Evolutionary conservation across 2,888 invertebrate species (phyloP).

Genomic region (Aphodius granarius): DNA sequence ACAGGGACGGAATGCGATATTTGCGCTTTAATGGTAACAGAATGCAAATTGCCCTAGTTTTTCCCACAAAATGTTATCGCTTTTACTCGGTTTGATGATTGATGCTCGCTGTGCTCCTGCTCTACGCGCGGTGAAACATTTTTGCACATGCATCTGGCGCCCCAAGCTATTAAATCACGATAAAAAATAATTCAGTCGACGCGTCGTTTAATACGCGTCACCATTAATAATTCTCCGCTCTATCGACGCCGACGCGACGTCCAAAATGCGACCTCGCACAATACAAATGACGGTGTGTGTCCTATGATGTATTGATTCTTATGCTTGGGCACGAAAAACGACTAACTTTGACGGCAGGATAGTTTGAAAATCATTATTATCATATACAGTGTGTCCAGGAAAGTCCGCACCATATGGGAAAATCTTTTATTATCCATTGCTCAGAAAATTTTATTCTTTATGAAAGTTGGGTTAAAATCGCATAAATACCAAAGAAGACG

Average conservation of each 20-base stretch:
- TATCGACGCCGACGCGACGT: slow-evolving; percentile 38
- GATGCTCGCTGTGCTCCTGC: neutral
- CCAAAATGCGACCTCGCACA: slow-evolving; percentile 31
- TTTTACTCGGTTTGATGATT: slow-evolving; percentile 5
- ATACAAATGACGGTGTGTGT: slow-evolving; percentile 31
- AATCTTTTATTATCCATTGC: no score
- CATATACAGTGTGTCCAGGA: no score
- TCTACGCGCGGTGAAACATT: slow-evolving; percentile 6
- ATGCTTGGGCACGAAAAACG: slow-evolving; percentile 1
- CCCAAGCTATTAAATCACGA: slow-evolving; percentile 44
- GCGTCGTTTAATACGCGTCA: slow-evolving; percentile 50
- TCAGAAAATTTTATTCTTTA: no score
- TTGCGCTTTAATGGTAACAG: neutral
- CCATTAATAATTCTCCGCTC: slow-evolving; percentile 52
- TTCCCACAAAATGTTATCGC: slow-evolving; percentile 7
- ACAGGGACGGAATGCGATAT: neutral
- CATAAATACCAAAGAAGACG: no score
- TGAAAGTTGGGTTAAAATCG: no score
- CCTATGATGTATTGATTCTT: slow-evolving; percentile 34
- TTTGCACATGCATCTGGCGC: slow-evolving; percentile 14
- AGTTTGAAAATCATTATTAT: no score
- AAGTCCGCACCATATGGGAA: no score
- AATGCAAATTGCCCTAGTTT: neutral
- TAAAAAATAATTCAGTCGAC: slow-evolving; percentile 49
- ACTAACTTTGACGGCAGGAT: no score